Percentiles rank a stretch among this genome's conserved stretches.
phyloP scores from a whole-genome alignment of 2,888 invertebrate genomes.

The Drosophila austrosaltans region DNA sequence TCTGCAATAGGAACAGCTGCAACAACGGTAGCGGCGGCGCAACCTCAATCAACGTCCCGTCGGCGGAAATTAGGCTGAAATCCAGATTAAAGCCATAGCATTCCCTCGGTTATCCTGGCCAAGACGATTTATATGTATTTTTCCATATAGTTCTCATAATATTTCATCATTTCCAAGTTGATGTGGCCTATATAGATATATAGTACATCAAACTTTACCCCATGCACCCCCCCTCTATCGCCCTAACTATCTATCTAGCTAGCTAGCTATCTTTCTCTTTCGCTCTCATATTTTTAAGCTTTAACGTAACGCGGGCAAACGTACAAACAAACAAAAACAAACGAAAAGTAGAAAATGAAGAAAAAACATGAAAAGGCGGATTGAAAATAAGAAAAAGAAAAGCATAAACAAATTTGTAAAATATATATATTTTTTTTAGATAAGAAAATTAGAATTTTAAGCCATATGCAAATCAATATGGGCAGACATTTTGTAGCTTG shows the following conservation, averaged over 20 bases:
- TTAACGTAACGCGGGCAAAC: constrained; percentile 42
- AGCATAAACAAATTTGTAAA: constrained; percentile 12
- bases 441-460: not conserved
- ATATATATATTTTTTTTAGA: constrained; percentile 3
- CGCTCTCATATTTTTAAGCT: constrained; percentile 47
- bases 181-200: not conserved
- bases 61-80: constrained; percentile 52
- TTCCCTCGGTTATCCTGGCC: constrained; percentile 5
- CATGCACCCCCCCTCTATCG: not conserved
- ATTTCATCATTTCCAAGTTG: constrained; percentile 49
- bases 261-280: constrained; percentile 12
- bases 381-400: not conserved
- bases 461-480: not conserved
- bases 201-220: not conserved
- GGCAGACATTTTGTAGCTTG: constrained; percentile 6
- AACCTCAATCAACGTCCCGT: constrained; percentile 18
- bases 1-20: constrained; percentile 37
- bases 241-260: not conserved
- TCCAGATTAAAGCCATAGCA: constrained; percentile 18
- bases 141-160: constrained; percentile 9
- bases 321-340: constrained; percentile 42
- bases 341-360: constrained; percentile 13
- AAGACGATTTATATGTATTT: constrained; percentile 11
- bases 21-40: constrained; percentile 35
- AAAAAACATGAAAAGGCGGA: not conserved